Base-by-base conservation (phyloP, 1,140 invertebrate genomes). In the Pogonomyrmex barbatus region DNA sequence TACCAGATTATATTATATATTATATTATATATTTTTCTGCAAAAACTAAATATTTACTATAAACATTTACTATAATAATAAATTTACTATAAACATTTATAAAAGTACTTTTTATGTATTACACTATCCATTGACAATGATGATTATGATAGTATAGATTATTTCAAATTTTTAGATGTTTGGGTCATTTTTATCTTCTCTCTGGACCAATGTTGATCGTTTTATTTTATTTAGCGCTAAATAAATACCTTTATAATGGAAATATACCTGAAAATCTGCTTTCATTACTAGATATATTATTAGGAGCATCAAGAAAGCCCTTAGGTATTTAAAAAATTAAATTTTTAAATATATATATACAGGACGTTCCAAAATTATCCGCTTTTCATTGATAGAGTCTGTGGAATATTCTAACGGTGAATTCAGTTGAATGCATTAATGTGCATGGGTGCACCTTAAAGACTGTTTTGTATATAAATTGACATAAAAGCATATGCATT, bases 101-200 rank as follows among this genome's bases (percentile, higher is more conserved):
- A 50, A 71, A 24, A 50, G 10, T 12, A n/a, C 8, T 30, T 52
- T 70, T 6, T 70, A 5, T 39, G 0, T 24, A 24, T 24, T 24
- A 24, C 24, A 50, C 8, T 33, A 33, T 50, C 2, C 9, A 45
- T 45, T 42, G 63, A 14, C 5, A 68, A 24, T 24, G 24, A 68
- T 67, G 24, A 14, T 14, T 39, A 12, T 45, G 30, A 70, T 50
- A 58, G 42, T 58, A 24, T 90, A 1, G 33, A 42, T 42, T 58
- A 45, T 42, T 39, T 75, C 9, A 14, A 70, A 83, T 73, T 90
- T 92, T 81, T 86, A 96, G 95, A 75, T 97, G 96, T 94, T 98
- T 97, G 89, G 95, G 94, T 90, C 97, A 98, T 94, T 97, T 97
- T 91, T 98, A 98, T 91, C 75, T 96, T 6, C 96, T 97, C 90